These are phyloP conservation scores for Paramormyrops kingsleyae DNA, from an alignment of 2,113 vertebrate species.

Conservation along the genomic window DNA sequence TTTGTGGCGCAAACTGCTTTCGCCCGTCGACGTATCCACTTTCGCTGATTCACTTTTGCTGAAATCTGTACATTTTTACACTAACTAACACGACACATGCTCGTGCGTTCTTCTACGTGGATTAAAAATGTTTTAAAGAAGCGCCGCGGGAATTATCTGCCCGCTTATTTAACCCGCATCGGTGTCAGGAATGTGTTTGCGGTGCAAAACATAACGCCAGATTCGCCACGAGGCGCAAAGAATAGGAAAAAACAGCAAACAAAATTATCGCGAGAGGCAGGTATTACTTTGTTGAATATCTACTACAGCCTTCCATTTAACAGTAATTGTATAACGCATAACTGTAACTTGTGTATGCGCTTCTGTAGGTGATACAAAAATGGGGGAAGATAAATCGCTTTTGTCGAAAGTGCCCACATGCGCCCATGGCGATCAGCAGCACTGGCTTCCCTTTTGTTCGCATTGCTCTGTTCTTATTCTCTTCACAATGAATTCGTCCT, in stretches of 20 bases:
- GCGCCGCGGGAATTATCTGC: background rate
- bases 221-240: slow-evolving; percentile 8
- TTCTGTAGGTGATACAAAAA: background rate
- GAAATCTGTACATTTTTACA: background rate
- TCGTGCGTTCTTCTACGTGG: background rate
- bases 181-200: slow-evolving; percentile 14
- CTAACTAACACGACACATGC: background rate
- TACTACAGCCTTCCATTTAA: background rate
- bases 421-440: slow-evolving; percentile 43
- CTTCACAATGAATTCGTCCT: slow-evolving; percentile 47
- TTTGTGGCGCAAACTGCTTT: slow-evolving; percentile 20
- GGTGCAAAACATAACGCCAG: background rate
- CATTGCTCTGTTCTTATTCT: slow-evolving; percentile 56
- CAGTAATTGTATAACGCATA: background rate
- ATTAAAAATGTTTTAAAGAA: background rate
- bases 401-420: slow-evolving; percentile 57
- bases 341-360: background rate
- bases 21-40: background rate
- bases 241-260: slow-evolving; percentile 13
- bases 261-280: background rate
- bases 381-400: slow-evolving; percentile 21
- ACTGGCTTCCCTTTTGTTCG: slow-evolving; percentile 61
- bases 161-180: background rate
- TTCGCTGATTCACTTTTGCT: slow-evolving; percentile 26
- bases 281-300: background rate